Conservation (phyloP, 1,140 invertebrate species). For the Drosophila grimshawi region DNA sequence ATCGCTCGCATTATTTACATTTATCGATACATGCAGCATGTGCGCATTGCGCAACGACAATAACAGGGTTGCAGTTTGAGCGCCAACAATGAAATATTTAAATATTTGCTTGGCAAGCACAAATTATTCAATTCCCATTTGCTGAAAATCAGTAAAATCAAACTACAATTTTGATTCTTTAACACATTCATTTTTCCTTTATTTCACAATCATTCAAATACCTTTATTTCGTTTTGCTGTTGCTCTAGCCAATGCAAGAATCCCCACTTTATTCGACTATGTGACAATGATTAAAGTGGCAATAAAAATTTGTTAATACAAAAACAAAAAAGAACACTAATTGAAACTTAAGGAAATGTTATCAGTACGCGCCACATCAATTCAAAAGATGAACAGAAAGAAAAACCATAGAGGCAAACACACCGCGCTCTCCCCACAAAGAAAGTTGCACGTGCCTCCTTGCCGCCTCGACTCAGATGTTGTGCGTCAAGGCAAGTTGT, state of each 20-base stretch:
- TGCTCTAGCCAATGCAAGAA: slow-evolving; percentile 41
- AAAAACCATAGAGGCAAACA: slow-evolving; percentile 16
- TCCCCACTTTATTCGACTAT: slow-evolving; percentile 46
- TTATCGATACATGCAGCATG: slow-evolving; percentile 8
- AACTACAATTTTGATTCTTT: slow-evolving; percentile 27
- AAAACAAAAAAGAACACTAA: slow-evolving; percentile 29
- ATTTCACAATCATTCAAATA: slow-evolving; percentile 58
- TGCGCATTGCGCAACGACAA: neutral
- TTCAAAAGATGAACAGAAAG: slow-evolving; percentile 41
- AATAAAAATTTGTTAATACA: slow-evolving; percentile 40
- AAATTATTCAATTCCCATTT: neutral
- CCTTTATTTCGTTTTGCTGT: slow-evolving; percentile 17
- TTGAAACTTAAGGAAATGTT: slow-evolving; percentile 49
- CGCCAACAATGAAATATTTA: slow-evolving; percentile 6
- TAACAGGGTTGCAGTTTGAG: neutral
- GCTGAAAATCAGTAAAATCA: neutral
- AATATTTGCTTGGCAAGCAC: neutral
- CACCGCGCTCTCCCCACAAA: slow-evolving; percentile 4
- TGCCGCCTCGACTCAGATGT: slow-evolving; percentile 44
- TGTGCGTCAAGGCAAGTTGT: slow-evolving; percentile 42
- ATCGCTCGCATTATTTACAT: slow-evolving; percentile 5
- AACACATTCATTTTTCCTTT: slow-evolving; percentile 70
- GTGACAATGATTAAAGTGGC: slow-evolving; percentile 65
- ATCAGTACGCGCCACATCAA: slow-evolving; percentile 75
- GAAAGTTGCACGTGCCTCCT: slow-evolving; percentile 24